Base-by-base conservation (phyloP, 2,888 invertebrate species). In the Cantharis rufa region DNA sequence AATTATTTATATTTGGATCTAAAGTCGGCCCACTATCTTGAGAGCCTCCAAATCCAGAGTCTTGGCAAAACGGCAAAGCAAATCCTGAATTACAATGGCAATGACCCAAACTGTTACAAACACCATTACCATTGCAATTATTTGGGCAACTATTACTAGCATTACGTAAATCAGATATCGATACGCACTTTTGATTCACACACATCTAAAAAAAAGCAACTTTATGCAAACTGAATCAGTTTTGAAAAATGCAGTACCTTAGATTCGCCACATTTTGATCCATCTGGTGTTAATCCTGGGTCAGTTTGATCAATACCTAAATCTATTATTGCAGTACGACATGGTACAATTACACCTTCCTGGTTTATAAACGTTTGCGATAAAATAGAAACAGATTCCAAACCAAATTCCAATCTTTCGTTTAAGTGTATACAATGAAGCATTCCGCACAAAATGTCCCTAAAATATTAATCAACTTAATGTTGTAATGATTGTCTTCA, bases 261-360 rank as follows among this genome's bases (percentile, higher is more conserved):
- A 77, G 93, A 92, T 1, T 93, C 90, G 0, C 95, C 97, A 88
- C 98, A 98, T 84, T 92, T 93, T 0, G 97, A 96, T 0, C 99
- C 99, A 86, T 99, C 96, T 0, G 98, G 98, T 0, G 96, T 95
- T 84, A 99, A 90, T 0, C 99, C 99, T 0, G 99, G 99, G 88
- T 99, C 99, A 5, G 94, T 93, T 85, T 96, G 94, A 84, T 93
- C 94, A 61, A 98, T 88, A 0, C 98, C 98, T 72, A 98, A 90
- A 88, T 98, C 98, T 1, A 98, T 94, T 81, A 97, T 93, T 3
- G 96, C 98, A 0, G 96, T 94, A 21, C 97, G 92, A 86, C 98
- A 98, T 0, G 97, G 94, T 79, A 96, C 94, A 76, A 96, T 94
- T 69, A 92, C 92, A 2, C 95, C 93, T 7, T 91, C 91, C 79